Conservation (phyloP, 2,113 vertebrate species). For the Hippocampus abdominalis region DNA sequence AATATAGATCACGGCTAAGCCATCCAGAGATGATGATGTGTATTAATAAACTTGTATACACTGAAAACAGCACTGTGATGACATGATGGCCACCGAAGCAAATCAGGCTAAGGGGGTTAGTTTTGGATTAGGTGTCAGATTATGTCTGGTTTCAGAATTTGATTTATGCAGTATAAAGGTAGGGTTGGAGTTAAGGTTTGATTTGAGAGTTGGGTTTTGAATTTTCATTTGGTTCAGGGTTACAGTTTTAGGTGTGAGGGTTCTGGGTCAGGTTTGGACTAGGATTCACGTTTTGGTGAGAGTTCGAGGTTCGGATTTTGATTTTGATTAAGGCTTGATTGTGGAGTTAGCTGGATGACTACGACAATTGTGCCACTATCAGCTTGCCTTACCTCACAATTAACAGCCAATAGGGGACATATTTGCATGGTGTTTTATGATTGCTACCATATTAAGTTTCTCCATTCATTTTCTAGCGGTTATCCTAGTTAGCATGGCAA, state of each 20-base stretch:
- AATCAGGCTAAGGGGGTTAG: background rate
- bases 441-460: too few relatives aligned
- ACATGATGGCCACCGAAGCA: background rate
- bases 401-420: too few relatives aligned
- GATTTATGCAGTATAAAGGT: too few relatives aligned
- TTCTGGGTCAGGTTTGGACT: background rate
- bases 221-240: background rate
- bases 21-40: constrained; percentile 61
- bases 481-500: too few relatives aligned
- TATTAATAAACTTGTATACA: constrained; percentile 66
- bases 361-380: too few relatives aligned
- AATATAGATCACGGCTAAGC: constrained; percentile 66
- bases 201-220: background rate
- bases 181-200: background rate
- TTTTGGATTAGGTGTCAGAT: background rate
- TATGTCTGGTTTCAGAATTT: too few relatives aligned
- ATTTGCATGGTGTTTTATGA: too few relatives aligned
- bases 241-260: background rate
- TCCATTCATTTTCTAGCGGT: too few relatives aligned
- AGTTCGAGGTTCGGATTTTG: background rate
- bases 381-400: too few relatives aligned
- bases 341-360: too few relatives aligned
- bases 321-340: too few relatives aligned
- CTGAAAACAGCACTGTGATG: constrained; percentile 52
- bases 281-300: background rate